Percentiles rank a stretch among this genome's conserved stretches.
Evolutionary conservation across 2,113 vertebrate genomes (phyloP).

Genomic region (Oryzias melastigma): DNA sequence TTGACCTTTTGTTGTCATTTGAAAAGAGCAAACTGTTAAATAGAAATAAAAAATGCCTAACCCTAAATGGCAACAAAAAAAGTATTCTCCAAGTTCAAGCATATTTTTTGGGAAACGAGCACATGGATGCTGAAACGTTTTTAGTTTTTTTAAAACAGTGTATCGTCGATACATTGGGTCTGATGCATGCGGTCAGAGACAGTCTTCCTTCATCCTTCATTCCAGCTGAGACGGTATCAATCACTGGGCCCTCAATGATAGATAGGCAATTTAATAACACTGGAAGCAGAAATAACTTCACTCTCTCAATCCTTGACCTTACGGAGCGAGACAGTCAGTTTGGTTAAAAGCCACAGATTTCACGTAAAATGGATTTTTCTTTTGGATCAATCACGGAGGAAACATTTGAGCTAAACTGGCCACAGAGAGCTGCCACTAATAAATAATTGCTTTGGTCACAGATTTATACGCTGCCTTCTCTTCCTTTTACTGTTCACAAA

Average conservation of each 20-base stretch:
- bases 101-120: too few species aligned
- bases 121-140: too few species aligned
- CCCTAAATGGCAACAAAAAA: too few species aligned
- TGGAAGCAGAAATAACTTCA: conserved; percentile 59
- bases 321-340: conserved; percentile 51
- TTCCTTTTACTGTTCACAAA: conserved; percentile 28
- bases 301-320: conserved; percentile 73
- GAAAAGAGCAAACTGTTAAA: too few species aligned
- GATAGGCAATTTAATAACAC: conserved; percentile 69
- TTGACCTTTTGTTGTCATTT: too few species aligned
- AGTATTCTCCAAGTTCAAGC: too few species aligned
- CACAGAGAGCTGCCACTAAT: conserved; percentile 50
- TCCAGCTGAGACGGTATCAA: conserved; percentile 58
- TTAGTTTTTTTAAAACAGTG: too few species aligned
- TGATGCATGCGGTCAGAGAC: conserved; percentile 1
- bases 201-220: conserved; percentile 52
- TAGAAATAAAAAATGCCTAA: too few species aligned
- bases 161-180: too few species aligned
- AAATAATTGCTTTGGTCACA: conserved; percentile 50
- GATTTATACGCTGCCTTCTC: conserved; percentile 40
- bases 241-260: conserved; percentile 53
- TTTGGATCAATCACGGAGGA: conserved; percentile 60
- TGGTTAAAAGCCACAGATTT: conserved; percentile 67
- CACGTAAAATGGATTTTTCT: conserved; percentile 67
- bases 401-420: conserved; percentile 57